Conservation (phyloP, 2,797 vertebrate genomes). For the Diceros bicornis region DNA sequence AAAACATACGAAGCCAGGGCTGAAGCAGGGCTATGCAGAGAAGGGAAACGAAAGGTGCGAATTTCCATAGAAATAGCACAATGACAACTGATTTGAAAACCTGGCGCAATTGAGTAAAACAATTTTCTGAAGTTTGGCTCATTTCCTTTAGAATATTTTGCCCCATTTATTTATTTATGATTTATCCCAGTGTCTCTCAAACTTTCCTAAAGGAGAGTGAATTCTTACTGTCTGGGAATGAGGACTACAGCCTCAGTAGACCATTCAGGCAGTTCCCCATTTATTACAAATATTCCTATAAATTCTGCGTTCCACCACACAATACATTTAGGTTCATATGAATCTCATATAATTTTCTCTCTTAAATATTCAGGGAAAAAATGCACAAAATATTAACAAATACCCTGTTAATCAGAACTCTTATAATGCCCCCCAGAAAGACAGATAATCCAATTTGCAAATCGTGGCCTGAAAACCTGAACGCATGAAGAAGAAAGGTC, state of each 20-base stretch:
- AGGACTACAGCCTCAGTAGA: background rate
- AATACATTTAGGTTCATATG: constrained; percentile 44
- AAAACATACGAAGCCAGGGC: background rate
- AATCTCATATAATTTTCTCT: constrained; percentile 25
- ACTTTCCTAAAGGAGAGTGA: background rate
- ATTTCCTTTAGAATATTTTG: constrained; percentile 14
- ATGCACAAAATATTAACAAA: background rate
- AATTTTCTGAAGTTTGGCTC: background rate
- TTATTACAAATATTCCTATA: constrained; percentile 27
- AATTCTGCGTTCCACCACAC: background rate
- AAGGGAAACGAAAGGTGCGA: background rate
- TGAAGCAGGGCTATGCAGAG: background rate
- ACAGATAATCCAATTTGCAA: background rate
- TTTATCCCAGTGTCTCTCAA: background rate
- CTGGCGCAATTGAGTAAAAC: background rate
- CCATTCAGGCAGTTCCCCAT: background rate
- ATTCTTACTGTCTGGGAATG: background rate
- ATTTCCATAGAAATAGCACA: constrained; percentile 26
- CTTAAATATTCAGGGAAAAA: constrained; percentile 24
- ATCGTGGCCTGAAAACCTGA: background rate
- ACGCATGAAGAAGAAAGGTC: background rate
- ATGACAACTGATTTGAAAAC: constrained; percentile 37
- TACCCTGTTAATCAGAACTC: background rate
- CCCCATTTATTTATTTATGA: background rate
- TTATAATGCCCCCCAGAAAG: background rate